A percentile compares a stretch with the other conserved stretches of the same genome.
Evolutionary conservation across 1,140 invertebrate genomes (phyloP).

Genomic region (Phymastichus coffea): DNA sequence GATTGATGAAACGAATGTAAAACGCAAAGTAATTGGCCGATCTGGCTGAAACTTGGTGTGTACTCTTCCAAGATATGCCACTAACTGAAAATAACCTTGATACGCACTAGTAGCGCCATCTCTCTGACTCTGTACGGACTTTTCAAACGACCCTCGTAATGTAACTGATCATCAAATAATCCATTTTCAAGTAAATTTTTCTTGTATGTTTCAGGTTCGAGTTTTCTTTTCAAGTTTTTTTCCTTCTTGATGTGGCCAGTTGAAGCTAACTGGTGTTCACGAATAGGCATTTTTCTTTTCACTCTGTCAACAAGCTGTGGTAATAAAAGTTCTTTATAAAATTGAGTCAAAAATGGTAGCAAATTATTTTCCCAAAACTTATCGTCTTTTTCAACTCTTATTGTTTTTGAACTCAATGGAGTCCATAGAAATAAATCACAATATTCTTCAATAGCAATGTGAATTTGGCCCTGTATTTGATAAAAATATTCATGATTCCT

Average conservation of each 20-base stretch:
- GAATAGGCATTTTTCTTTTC: conserved; percentile 31
- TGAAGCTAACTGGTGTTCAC: conserved; percentile 19
- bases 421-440: conserved; percentile 31
- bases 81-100: no score
- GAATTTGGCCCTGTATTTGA: conserved; percentile 40
- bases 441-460: conserved; percentile 19
- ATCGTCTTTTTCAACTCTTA: conserved; percentile 30
- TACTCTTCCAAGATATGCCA: background rate
- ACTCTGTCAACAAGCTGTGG: conserved; percentile 39
- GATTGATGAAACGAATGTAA: no score
- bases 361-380: conserved; percentile 33
- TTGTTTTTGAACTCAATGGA: conserved; percentile 19
- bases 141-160: no score
- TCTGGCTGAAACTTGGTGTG: no score
- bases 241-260: background rate
- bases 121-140: no score
- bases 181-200: no score
- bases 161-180: no score
- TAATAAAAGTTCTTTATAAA: conserved; percentile 35
- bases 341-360: conserved; percentile 14
- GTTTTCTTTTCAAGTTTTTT: background rate
- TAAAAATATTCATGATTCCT: conserved; percentile 34
- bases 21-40: no score
- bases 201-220: no score
- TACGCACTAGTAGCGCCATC: no score